Evolutionary conservation across 2,113 vertebrate genomes (phyloP), one percentile per base, ranked within the genome.

Genomic region (Glaucidium brasilianum): DNA sequence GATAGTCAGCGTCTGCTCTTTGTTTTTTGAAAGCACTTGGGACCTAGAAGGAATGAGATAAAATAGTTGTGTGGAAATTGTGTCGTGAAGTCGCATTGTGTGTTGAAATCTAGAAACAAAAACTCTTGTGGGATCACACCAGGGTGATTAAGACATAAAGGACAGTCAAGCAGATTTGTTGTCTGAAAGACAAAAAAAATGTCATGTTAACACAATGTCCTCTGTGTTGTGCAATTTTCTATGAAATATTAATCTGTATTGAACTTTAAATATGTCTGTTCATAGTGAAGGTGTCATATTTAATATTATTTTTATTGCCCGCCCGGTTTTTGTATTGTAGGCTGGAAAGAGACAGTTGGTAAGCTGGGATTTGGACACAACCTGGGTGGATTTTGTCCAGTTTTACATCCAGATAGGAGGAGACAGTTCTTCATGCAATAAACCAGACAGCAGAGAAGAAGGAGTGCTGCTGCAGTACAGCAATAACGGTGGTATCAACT

Each of bases 361-460:
- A 97, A 99, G 99, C 98, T 99, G 98, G 98, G 99, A 99, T 91
- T 97, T 99, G 97, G 99, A 99, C 96, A 99, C 99, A 1, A 99
- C 99, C 16, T 99, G 99, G 99, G 99, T 99, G 30, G 99, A 99
- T 98, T 99, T 99, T 96, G 98, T 99, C 47, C 99, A 99, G 98
- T 99, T 99, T 98, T 99, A 99, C 97, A 98, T 99, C 91, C 99
- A 99, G 47, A 99, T 99, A 78, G 99, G 99, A 10, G 99, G 99
- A 96, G 99, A 99, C 56, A 99, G 97, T 76, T 81, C 98, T 6
- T 98, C 99, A 3, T 99, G 99, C 96, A 99, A 99, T 97, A 98
- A 98, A 93, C 99, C 99, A 0, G 99, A 99, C 97, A 99, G 99
- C 98, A 98, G 99, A 81, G 99, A 99, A 93, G 99, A 99, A 94